Evolutionary conservation across 2,888 invertebrate species (phyloP), one percentile per base, ranked within the genome.

Genomic region (Lymantria dispar): DNA sequence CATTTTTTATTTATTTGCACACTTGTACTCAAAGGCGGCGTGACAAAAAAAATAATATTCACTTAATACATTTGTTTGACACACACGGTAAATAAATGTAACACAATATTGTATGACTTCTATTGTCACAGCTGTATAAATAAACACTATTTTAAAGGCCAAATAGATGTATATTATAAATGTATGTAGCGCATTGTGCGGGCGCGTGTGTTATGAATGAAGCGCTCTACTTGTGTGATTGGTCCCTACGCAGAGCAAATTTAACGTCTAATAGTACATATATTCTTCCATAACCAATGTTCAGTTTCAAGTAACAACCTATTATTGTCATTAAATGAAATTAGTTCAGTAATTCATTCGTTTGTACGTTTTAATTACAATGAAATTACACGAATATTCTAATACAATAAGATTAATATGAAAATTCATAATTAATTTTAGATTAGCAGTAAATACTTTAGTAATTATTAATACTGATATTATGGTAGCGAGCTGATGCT

Each of bases 181-280:
- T 45, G 53, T 50, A 43, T 60, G 59, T 65, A 45, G 54, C 57
- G 61, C 52, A 56, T 59, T 60, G 56, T 50, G 47, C 53, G 51
- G 47, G 68, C 77, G 77, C 88, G 87, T 86, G 84, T 82, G 79
- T 56, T 72, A 67, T 75, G 78, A 70, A 68, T 77, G 79, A 74
- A 76, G 76, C 71, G 68, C 72, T 70, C 67, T 68, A 76, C 73
- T 78, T 84, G 74, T 85, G 70, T 86, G 85, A 75, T 64, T 74
- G 71, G 54, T n/a, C 68, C 62, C 64, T 66, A 68, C 73, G 61
- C 15, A 60, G 65, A 50, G 39, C 65, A 65, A 59, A 56, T 60
- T 54, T 56, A 46, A 38, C 43, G 33, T 47, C 54, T 43, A 52
- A 12, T 7, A n/a, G 38, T 38, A n/a, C n/a, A 8, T 7, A 38